These are phyloP conservation scores for Platynereis dumerilii DNA, from an alignment of 2,888 invertebrate species.

Conservation along the genomic window DNA sequence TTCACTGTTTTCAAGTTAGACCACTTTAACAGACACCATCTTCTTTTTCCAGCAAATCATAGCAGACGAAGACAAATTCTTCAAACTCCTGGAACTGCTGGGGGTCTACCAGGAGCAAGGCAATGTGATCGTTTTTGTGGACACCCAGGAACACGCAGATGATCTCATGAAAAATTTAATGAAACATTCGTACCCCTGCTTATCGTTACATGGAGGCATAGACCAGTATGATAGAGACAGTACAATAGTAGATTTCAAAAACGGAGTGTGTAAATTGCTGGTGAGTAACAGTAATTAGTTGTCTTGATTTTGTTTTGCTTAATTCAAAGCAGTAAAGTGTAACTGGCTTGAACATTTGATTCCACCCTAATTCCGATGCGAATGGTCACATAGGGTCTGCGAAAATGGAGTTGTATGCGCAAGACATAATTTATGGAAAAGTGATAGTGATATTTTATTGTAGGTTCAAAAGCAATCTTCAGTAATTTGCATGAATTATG, in stretches of 20 bases:
- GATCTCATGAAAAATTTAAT: conserved; percentile 84
- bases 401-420: too few species aligned
- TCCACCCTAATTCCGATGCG: too few species aligned
- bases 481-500: too few species aligned
- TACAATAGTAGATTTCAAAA: conserved; percentile 96
- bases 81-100: conserved; percentile 96
- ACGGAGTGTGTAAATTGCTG: conserved; percentile 85
- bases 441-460: too few species aligned
- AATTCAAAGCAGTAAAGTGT: too few species aligned
- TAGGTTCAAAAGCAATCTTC: too few species aligned
- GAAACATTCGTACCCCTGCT: conserved; percentile 94
- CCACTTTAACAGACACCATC: too few species aligned
- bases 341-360: too few species aligned
- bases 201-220: conserved; percentile 98
- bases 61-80: conserved; percentile 96
- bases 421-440: too few species aligned
- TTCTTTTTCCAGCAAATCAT: conserved; percentile 67
- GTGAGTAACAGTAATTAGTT: too few species aligned
- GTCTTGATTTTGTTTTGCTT: neutral
- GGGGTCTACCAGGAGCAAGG: conserved; percentile 92
- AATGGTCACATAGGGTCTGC: too few species aligned
- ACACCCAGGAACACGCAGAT: conserved; percentile 97
- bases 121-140: conserved; percentile 95
- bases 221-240: conserved; percentile 99
- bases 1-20: too few species aligned